Evolutionary conservation across 2,797 vertebrate species (phyloP), one percentile per base, ranked within the genome.

Genomic region (Leptodactylus fallax): DNA sequence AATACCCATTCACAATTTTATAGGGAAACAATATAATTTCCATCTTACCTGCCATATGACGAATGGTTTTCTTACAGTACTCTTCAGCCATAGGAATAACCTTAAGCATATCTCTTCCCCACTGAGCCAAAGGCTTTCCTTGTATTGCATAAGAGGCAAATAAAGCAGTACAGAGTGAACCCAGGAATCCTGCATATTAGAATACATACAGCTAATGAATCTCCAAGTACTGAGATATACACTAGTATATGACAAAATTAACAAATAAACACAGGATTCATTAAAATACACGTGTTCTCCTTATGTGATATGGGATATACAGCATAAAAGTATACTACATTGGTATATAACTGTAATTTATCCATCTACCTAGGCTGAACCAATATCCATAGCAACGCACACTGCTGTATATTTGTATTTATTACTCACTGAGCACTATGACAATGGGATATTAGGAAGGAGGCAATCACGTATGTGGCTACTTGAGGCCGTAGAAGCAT

Each of bases 51-150:
- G 97, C 95, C 96, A 98, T 96, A 93, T 99, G 98, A 19, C 98
- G 95, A 91, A 99, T 98, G 47, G 97, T 99, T 91, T 97, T 99
- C 93, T 92, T 97, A 91, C 98, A 99, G 93, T 97, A 98, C 49
- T 98, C 98, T 90, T 98, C 97, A 0, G 98, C 98, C 91, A 95
- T 96, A 0, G 96, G 96, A 12, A 99, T 93, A 11, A 95, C 93
- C 90, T 94, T 96, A 94, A 99, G 95, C 94, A 99, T 97, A 23
- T 97, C 97, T 21, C 97, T 95, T 63, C 98, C 98, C 98, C 98
- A 99, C 82, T 93, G 95, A 8, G 89, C 97, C 6, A 96, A 89
- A 0, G 97, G 96, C 87, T 96, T 98, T 77, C 97, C 97, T 92
- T 99, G 98, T 36, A 97, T 88, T 0, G 98, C 98, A 0, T 96